Base-by-base conservation (phyloP, 2,797 vertebrate species). In the Sphaeramia orbicularis region DNA sequence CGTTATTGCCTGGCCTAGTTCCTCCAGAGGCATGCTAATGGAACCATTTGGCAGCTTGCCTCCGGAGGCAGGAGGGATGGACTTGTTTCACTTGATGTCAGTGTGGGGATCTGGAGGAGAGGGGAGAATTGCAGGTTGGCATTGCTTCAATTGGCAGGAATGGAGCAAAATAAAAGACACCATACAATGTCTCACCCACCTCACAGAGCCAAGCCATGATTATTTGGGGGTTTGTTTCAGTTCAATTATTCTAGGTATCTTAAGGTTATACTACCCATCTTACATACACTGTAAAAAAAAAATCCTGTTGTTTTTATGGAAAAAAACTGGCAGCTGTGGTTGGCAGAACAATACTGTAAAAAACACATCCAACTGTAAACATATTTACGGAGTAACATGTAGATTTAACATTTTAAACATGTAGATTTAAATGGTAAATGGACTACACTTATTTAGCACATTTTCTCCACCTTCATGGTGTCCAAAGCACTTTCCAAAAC, bases 61-160 rank as follows among this genome's bases (percentile, higher is more conserved):
- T 87, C 79, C n/a, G 53, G 74, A 86, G 86, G 83, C 83, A 80
- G 78, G 86, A 87, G 79, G 84, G 84, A 90, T 87, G 88, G 89
- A 89, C 86, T 88, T 89, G 87, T 90, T 90, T 91, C 76, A 78
- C 82, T 90, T 84, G 88, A 83, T 90, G 86, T 90, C 89, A 81
- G 83, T 74, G 77, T 80, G 73, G 79, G 72, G 76, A 88, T 86
- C 76, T 78, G 78, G 82, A 86, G 80, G 76, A 74, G 86, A 82
- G 86, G 58, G 45, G 84, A 82, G 86, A 90, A 88, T 91, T 87
- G 89, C 88, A 91, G 85, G 87, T 86, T 90, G 89, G 86, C 80
- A 69, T 85, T 69, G 70, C 80, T 69, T 90, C 88, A 90, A 82
- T 80, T 90, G 87, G 77, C 83, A 86, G 67, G 76, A 76, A 68